phyloP scores from a whole-genome alignment of 1,140 invertebrate genomes.

The Mamestra configurata region DNA sequence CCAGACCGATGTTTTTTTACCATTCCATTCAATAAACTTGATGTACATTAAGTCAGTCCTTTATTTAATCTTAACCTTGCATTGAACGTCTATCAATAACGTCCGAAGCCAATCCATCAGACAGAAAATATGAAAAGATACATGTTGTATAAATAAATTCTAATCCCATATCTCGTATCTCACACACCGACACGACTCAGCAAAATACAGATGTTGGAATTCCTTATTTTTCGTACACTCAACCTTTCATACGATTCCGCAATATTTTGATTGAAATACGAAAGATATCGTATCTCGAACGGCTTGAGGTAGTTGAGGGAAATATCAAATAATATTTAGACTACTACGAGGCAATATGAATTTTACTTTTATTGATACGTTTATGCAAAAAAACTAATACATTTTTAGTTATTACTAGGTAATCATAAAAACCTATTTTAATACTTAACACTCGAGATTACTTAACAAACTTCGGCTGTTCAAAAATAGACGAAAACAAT shows the following conservation, averaged over 20 bases:
- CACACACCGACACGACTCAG: neutral
- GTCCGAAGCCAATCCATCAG: conserved; percentile 11
- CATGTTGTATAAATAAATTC: conserved; percentile 27
- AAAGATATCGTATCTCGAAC: conserved; percentile 14
- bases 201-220: conserved; percentile 8
- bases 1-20: neutral
- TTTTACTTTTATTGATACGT: neutral
- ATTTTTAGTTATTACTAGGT: neutral
- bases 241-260: conserved; percentile 24
- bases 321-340: conserved; percentile 26
- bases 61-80: neutral
- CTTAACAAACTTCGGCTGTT: neutral
- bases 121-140: conserved; percentile 9
- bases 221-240: conserved; percentile 27
- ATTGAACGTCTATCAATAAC: neutral
- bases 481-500: conserved; percentile 28
- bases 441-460: neutral
- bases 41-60: neutral
- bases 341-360: neutral
- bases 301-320: neutral
- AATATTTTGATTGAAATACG: conserved; percentile 46
- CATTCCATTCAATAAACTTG: neutral
- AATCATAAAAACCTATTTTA: neutral
- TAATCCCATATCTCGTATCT: conserved; percentile 32
- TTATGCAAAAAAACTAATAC: neutral